Percentiles rank a stretch among this genome's conserved stretches.
Evolutionary conservation across 2,113 vertebrate genomes (phyloP).

Genomic region (Trogon melanurus): DNA sequence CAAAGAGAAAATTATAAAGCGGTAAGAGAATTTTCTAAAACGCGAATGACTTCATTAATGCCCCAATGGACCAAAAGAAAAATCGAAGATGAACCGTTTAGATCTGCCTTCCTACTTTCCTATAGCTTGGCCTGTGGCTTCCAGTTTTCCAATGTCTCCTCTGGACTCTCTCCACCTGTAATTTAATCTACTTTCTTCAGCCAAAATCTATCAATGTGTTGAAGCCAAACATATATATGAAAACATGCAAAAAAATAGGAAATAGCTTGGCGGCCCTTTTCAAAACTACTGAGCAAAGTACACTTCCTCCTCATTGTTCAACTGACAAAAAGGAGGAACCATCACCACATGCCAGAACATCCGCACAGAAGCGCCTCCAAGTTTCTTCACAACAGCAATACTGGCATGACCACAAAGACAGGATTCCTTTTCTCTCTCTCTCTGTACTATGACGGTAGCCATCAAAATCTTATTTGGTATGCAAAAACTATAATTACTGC

Average conservation of each 20-base stretch:
- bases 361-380: not conserved
- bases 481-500: conserved; percentile 4
- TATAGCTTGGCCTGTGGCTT: not conserved
- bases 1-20: not conserved
- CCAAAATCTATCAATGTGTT: not conserved
- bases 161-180: not conserved
- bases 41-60: not conserved
- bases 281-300: not conserved
- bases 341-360: not conserved
- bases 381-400: not conserved
- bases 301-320: not conserved
- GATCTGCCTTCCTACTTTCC: not conserved
- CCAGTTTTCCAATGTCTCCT: not conserved
- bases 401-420: not conserved
- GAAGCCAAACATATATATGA: not conserved
- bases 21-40: not conserved
- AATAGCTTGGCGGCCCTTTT: not conserved
- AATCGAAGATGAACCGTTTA: not conserved
- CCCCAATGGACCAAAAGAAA: not conserved
- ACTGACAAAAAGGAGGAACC: conserved; percentile 1
- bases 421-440: not conserved
- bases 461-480: conserved; percentile 30
- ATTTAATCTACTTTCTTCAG: not conserved
- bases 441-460: not conserved
- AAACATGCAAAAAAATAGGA: not conserved